Percentiles rank a stretch among this genome's conserved stretches.
Evolutionary conservation across 1,140 invertebrate species (phyloP).

Genomic region (Anoplophora glabripennis): DNA sequence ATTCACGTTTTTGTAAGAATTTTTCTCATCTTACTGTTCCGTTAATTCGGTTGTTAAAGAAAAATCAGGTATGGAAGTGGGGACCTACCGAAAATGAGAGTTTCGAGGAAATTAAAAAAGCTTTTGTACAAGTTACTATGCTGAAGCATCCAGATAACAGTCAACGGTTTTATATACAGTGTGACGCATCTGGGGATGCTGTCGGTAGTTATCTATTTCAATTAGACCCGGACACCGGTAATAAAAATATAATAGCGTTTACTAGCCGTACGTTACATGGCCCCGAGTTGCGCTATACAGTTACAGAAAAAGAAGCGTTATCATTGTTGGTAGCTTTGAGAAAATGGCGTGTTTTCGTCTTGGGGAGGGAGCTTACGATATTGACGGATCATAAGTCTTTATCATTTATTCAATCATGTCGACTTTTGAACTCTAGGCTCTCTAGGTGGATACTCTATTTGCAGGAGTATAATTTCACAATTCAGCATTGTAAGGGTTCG

Average conservation of each 20-base stretch:
- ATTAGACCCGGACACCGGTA: neutral
- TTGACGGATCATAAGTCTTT: conserved; percentile 8
- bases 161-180: conserved; percentile 1
- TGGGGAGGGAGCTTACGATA: neutral
- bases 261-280: neutral
- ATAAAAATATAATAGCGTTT: conserved; percentile 4
- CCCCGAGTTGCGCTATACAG: conserved; percentile 1
- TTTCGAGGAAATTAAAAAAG: conserved; percentile 3
- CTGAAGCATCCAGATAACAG: conserved; percentile 2
- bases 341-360: conserved; percentile 6
- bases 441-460: conserved; percentile 6
- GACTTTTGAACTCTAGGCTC: neutral
- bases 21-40: conserved; percentile 24
- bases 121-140: neutral
- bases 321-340: neutral
- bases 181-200: conserved; percentile 6
- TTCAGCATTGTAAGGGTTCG: conserved; percentile 5
- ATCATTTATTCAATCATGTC: conserved; percentile 1
- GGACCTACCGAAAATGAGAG: neutral
- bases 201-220: conserved; percentile 4
- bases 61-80: conserved; percentile 3
- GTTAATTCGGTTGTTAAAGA: neutral
- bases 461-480: conserved; percentile 5
- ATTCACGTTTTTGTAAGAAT: conserved; percentile 46
- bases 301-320: conserved; percentile 4